Evolutionary conservation across 2,888 invertebrate genomes (phyloP).

Genomic region (Lithophane leautieri): DNA sequence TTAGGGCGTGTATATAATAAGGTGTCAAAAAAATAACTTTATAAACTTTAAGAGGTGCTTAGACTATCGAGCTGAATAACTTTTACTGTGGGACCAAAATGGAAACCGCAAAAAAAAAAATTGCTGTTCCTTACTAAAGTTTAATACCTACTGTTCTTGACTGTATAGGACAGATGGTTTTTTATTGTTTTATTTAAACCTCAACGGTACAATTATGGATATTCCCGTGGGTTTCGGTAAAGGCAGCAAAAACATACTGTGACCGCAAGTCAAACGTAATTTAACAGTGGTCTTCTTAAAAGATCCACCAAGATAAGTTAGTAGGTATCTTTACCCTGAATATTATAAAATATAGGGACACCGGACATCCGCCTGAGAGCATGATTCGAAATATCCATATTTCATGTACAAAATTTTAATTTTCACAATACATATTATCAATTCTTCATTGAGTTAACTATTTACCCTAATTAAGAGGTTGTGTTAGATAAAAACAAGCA

Average conservation of each 20-base stretch:
- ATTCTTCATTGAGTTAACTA: not conserved
- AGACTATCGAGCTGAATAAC: too few species aligned
- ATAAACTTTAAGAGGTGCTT: too few species aligned
- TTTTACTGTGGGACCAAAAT: too few species aligned
- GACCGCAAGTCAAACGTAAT: not conserved
- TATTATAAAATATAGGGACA: not conserved
- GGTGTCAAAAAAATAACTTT: too few species aligned
- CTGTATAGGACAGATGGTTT: too few species aligned
- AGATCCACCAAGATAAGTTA: not conserved
- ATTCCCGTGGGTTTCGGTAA: not conserved
- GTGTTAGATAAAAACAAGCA: slow-evolving; percentile 23
- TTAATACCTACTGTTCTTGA: too few species aligned
- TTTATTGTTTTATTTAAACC: not conserved
- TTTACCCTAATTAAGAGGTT: slow-evolving; percentile 30
- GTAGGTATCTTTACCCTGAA: not conserved
- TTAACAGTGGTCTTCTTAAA: not conserved
- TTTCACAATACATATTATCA: not conserved
- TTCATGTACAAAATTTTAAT: not conserved
- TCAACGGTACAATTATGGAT: not conserved
- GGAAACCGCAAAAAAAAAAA: too few species aligned
- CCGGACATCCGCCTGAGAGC: too few species aligned
- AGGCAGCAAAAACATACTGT: not conserved
- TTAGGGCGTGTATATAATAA: not conserved
- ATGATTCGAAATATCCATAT: not conserved
- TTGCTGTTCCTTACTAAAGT: too few species aligned